A percentile compares a stretch with the other conserved stretches of the same genome.
These are phyloP conservation scores for Lophius americanus DNA, from an alignment of 2,797 vertebrate genomes.

Conservation along the genomic window DNA sequence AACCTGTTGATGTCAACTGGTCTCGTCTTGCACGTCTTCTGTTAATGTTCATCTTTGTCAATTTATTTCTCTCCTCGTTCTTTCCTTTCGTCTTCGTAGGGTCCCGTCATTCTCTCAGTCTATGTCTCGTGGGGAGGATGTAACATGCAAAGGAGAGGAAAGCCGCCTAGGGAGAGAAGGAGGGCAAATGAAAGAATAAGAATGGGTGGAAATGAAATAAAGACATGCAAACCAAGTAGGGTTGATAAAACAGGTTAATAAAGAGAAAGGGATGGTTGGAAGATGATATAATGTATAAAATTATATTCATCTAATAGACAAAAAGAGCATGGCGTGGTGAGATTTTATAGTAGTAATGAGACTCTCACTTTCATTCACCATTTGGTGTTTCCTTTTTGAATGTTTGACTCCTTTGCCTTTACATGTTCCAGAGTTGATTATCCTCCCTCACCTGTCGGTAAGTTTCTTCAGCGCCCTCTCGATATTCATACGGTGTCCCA, in stretches of 20 bases:
- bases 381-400: conserved; percentile 53
- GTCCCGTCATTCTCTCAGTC: conserved; percentile 77
- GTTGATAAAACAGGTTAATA: conserved; percentile 47
- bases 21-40: conserved; percentile 62
- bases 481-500: conserved; percentile 98
- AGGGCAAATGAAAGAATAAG: conserved; percentile 71
- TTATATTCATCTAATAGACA: conserved; percentile 38
- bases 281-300: conserved; percentile 55
- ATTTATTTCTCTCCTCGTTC: conserved; percentile 41
- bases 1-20: conserved; percentile 57
- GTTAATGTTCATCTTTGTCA: conserved; percentile 66
- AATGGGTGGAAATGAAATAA: conserved; percentile 57
- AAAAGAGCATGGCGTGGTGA: conserved; percentile 51
- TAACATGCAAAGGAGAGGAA: conserved; percentile 84
- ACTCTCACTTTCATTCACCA: conserved; percentile 66
- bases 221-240: conserved; percentile 47
- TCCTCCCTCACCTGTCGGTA: conserved; percentile 90
- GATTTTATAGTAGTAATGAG: conserved; percentile 48
- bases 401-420: conserved; percentile 39
- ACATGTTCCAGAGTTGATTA: conserved; percentile 62
- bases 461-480: conserved; percentile 94
- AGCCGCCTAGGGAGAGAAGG: conserved; percentile 75
- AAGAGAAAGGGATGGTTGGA: conserved; percentile 36
- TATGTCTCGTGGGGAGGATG: conserved; percentile 81
- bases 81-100: conserved; percentile 70